Base-by-base conservation (phyloP, 2,888 invertebrate genomes). In the Hecatera dysodea region DNA sequence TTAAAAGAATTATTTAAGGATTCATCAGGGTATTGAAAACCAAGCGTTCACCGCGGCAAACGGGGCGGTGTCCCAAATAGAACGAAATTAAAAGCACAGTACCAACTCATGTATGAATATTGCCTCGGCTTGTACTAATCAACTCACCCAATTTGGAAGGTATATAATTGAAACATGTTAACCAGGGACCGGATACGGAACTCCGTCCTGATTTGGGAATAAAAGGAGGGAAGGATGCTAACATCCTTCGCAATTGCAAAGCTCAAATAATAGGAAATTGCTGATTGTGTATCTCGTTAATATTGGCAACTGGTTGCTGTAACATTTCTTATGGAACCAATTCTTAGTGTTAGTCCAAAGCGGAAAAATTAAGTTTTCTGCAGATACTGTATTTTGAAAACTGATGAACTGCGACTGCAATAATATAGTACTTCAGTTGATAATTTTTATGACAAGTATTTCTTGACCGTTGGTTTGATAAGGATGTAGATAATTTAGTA, bases 161-260 rank as follows among this genome's bases (percentile, higher is more conserved):
- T 60, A 33, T 66, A 50, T 73, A 75, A 65, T 79, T 73, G 46
- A 66, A 50, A 52, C 36, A 50, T 60, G 65, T 65, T 72, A 72
- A 53, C 62, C 24, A 44, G 46, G 48, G 44, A 19, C 57, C 48
- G 61, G 76, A 74, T 48, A 19, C 22, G 67, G 48, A 74, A 62
- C 61, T 57, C 62, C 29, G 46, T 27, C 36, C 62, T 62, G 62
- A 76, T 74, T 76, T 57, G 12, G 27, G 57, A 67, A 62, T 67
- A 67, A 80, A 79, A 73, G 67, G 29, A 55, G n/a, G 36, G 12
- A 48, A 50, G 48, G 52, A 33, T 29, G 36, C 53, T 52, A 46
- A 56, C 46, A 74, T 36, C 52, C 33, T 19, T 56, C 50, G 48
- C 53, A 72, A 60, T 73, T 57, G 39, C 5, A 22, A 42, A 78